Evolutionary conservation across 2,113 vertebrate genomes (phyloP).

Genomic region (Heterochromis multidens): DNA sequence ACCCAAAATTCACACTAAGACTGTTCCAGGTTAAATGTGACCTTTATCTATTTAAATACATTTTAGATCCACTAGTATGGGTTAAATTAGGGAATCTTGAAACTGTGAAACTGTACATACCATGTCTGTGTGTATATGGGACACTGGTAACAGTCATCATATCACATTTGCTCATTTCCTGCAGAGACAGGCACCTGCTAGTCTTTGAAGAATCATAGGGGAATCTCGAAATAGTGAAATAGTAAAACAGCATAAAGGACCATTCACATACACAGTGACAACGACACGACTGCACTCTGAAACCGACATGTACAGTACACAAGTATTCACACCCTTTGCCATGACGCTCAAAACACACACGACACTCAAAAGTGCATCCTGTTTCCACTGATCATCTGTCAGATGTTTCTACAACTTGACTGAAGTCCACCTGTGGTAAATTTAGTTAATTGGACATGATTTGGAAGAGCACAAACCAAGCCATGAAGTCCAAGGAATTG

Average conservation of each 20-base stretch:
- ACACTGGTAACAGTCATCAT: background rate
- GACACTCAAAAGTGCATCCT: no score
- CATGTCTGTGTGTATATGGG: background rate
- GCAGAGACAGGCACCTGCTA: no score
- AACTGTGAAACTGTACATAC: background rate
- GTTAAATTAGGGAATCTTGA: background rate
- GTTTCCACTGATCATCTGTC: no score
- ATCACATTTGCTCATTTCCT: background rate
- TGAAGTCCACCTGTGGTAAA: no score
- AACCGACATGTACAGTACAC: no score
- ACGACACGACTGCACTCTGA: no score
- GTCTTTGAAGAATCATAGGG: background rate
- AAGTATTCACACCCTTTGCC: no score
- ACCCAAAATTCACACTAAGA: background rate
- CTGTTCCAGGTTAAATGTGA: rapidly evolving
- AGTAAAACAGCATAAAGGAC: background rate
- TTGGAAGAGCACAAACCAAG: no score
- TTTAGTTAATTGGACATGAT: no score
- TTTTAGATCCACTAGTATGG: background rate
- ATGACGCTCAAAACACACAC: no score
- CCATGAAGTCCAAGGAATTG: no score
- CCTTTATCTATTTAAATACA: rapidly evolving
- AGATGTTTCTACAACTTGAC: no score
- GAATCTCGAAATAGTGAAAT: background rate
- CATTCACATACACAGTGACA: rapidly evolving